Percentiles rank a stretch among this genome's conserved stretches.
phyloP scores from a whole-genome alignment of 2,888 invertebrate genomes.

The Octonoba sinensis region DNA sequence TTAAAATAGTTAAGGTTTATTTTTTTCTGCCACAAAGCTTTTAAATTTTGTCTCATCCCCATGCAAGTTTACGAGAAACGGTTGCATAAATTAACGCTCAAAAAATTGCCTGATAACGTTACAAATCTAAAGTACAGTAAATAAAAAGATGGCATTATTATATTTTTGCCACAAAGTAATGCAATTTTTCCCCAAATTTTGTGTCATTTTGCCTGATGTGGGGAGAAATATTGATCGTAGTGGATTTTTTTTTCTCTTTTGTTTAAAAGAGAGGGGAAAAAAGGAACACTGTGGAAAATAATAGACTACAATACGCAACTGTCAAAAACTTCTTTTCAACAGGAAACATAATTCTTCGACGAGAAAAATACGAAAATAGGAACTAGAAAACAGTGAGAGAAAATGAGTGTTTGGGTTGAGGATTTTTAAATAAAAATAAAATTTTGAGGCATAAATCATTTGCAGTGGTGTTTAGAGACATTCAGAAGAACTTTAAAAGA shows the following conservation, averaged over 20 bases:
- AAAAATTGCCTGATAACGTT: too few relatives aligned
- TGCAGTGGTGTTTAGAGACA: not conserved
- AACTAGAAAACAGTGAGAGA: not conserved
- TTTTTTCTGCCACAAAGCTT: too few relatives aligned
- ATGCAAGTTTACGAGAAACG: too few relatives aligned
- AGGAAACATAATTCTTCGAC: slow-evolving; percentile 39
- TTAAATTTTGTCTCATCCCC: too few relatives aligned
- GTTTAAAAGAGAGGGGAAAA: slow-evolving; percentile 24
- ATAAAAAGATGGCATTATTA: not conserved
- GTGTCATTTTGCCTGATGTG: slow-evolving; percentile 4
- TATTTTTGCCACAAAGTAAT: not conserved
- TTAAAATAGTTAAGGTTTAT: too few relatives aligned
- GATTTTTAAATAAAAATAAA: slow-evolving; percentile 21
- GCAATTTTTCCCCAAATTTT: not conserved
- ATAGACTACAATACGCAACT: slow-evolving; percentile 45
- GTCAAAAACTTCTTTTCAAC: slow-evolving; percentile 35
- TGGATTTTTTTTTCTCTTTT: slow-evolving; percentile 6
- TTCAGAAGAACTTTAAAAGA: not conserved
- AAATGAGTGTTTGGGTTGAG: slow-evolving; percentile 8
- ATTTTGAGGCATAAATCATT: slow-evolving; percentile 4
- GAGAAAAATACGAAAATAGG: slow-evolving; percentile 21
- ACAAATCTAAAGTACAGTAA: not conserved
- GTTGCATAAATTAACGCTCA: too few relatives aligned
- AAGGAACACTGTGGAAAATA: slow-evolving; percentile 50
- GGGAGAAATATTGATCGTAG: slow-evolving; percentile 32